These are phyloP conservation scores for Pollenia griseotomentosa DNA, from an alignment of 2,888 invertebrate species.

Conservation along the genomic window DNA sequence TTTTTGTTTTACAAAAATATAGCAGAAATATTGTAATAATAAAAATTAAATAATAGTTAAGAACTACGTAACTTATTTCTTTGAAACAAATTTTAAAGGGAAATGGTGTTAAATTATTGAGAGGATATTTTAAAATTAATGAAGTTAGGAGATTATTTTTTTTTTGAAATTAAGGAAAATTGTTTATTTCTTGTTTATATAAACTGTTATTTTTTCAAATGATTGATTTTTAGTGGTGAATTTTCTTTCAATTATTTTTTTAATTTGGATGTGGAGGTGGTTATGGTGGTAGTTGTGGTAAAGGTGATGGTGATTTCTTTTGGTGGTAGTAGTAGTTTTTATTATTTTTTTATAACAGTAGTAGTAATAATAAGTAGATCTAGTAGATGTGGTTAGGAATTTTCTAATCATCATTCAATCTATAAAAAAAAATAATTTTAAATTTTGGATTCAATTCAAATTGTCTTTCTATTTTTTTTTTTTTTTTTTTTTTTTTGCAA, in stretches of 20 bases:
- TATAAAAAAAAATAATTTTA: slow-evolving; percentile 63
- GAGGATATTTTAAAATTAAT: slow-evolving; percentile 3
- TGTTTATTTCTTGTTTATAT: slow-evolving; percentile 23
- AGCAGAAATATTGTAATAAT: slow-evolving; percentile 7
- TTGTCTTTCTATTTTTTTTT: slow-evolving; percentile 13
- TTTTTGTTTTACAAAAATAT: slow-evolving; percentile 61
- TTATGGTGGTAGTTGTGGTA: slow-evolving; percentile 69
- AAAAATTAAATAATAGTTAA: slow-evolving; percentile 25
- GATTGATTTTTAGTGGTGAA: slow-evolving; percentile 40
- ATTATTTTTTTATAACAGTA: slow-evolving; percentile 62
- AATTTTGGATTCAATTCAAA: slow-evolving; percentile 61
- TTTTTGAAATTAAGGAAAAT: slow-evolving; percentile 29
- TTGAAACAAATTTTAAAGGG: slow-evolving; percentile 26
- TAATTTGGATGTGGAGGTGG: slow-evolving; percentile 54
- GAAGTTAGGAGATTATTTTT: slow-evolving; percentile 12
- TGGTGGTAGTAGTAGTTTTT: slow-evolving; percentile 63
- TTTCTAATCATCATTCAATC: slow-evolving; percentile 74
- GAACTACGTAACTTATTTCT: slow-evolving; percentile 22
- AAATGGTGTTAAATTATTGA: slow-evolving; percentile 38
- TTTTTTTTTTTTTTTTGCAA: too few species aligned
- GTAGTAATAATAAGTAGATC: slow-evolving; percentile 69
- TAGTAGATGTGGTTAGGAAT: slow-evolving; percentile 72
- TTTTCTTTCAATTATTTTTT: slow-evolving; percentile 31
- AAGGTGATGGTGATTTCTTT: slow-evolving; percentile 69
- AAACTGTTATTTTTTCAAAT: slow-evolving; percentile 35